These are phyloP conservation scores for Pyrrhia umbra DNA, from an alignment of 2,888 invertebrate genomes.

Conservation along the genomic window DNA sequence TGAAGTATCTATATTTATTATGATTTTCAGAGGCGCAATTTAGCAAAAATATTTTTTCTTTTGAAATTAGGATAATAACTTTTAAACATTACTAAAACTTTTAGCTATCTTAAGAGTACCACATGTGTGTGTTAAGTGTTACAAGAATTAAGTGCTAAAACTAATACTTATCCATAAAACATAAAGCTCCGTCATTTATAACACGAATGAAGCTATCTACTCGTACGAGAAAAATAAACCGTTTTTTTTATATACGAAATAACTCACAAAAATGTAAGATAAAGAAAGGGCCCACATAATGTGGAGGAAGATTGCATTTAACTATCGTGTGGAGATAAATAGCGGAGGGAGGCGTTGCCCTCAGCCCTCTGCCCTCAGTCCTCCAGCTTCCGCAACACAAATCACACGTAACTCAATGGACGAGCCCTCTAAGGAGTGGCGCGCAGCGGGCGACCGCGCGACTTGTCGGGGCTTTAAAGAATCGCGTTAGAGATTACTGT, in stretches of 20 bases:
- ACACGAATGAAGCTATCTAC: conserved; percentile 13
- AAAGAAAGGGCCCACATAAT: conserved; percentile 50
- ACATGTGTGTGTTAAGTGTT: conserved; percentile 17
- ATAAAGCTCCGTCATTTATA: conserved; percentile 14
- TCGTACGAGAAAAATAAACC: conserved; percentile 19
- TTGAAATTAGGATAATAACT: too few relatives aligned
- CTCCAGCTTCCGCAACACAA: conserved; percentile 55
- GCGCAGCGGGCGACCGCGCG: conserved; percentile 39
- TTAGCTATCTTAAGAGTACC: background rate
- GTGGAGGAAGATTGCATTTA: conserved; percentile 56
- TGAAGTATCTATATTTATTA: too few relatives aligned
- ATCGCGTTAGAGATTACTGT: conserved; percentile 24
- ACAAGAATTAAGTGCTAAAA: conserved; percentile 16
- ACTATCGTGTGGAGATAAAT: conserved; percentile 58
- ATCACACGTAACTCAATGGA: conserved; percentile 58
- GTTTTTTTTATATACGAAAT: conserved; percentile 45
- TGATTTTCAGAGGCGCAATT: too few relatives aligned
- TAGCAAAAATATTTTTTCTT: too few relatives aligned
- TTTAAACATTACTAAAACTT: too few relatives aligned
- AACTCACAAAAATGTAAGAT: conserved; percentile 56
- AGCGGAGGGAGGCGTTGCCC: conserved; percentile 45
- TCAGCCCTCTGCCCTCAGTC: conserved; percentile 34
- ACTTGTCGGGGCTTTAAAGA: conserved; percentile 27
- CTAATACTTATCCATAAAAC: background rate
- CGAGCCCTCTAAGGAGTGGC: conserved; percentile 42